Evolutionary conservation across 2,113 vertebrate species (phyloP), one percentile per base, ranked within the genome.

Genomic region (Gasterosteus aculeatus): DNA sequence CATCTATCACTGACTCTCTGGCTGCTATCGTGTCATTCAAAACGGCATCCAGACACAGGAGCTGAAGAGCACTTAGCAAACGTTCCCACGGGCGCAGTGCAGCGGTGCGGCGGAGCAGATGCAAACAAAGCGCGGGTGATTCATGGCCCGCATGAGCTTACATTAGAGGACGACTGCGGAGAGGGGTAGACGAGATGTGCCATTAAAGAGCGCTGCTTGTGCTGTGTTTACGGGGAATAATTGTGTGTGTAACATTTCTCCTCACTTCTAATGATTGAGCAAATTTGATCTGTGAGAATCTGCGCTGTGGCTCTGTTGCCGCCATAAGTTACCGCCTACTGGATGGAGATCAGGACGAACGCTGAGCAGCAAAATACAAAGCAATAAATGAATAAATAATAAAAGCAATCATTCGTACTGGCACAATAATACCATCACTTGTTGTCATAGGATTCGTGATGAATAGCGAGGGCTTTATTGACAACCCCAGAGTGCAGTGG

Each of bases 241-340:
- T 83, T 76, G 77, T 42, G 41, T 61, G 31, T 51, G 59, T 71
- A 68, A 83, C 77, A 78, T 87, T 77, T 77, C 6, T 87, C 74
- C 85, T 60, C 57, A 58, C 60, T 85, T 82, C 80, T 85, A 89
- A 92, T 82, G 76, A 87, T 80, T 81, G 76, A 60, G 78, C 56
- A 82, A 83, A 86, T 87, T 75, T 83, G 47, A 72, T 78, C 73
- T 77, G 44, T 31, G 56, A 76, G 71, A 85, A 60, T 42, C 51
- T 68, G 67, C 46, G 46, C 75, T 69, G 7, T 18, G 33, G 54
- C 77, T 79, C 35, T 67, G 80, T 39, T 69, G 46, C 68, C 22
- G 38, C 56, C 60, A 47, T 76, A 60, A 76, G 58, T 79, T 66
- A 69, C 47, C 68, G n/a, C 41, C 33, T n/a, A 44, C 69, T 19